phyloP scores from a whole-genome alignment of 1,140 invertebrate genomes.

The Adoxophyes honmai region DNA sequence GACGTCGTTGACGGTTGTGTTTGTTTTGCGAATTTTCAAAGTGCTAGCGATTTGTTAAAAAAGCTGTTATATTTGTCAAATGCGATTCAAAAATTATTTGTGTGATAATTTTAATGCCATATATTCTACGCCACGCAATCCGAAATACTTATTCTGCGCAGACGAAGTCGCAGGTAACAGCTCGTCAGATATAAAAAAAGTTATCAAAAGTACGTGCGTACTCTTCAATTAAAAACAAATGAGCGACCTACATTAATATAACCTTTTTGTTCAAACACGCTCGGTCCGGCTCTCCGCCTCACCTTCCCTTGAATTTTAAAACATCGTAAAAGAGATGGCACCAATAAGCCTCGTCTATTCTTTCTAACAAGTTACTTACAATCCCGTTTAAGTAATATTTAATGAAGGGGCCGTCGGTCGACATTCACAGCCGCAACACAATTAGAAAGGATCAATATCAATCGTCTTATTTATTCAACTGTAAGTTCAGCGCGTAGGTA shows the following conservation, averaged over 20 bases:
- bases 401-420: conserved; percentile 49
- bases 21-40: too few species aligned
- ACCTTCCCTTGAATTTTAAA: conserved; percentile 23
- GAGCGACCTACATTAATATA: neutral
- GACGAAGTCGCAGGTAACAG: too few species aligned
- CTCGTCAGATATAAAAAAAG: too few species aligned
- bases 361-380: conserved; percentile 58
- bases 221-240: neutral
- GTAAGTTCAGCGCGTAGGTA: conserved; percentile 17
- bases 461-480: conserved; percentile 51
- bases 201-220: too few species aligned
- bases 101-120: too few species aligned
- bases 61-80: too few species aligned
- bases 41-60: too few species aligned
- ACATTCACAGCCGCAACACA: conserved; percentile 50
- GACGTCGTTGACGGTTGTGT: too few species aligned
- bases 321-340: conserved; percentile 34
- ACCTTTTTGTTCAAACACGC: conserved; percentile 2
- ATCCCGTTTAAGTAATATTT: conserved; percentile 62
- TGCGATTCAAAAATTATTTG: too few species aligned
- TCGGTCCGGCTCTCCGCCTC: neutral
- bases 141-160: too few species aligned
- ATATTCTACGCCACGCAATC: too few species aligned
- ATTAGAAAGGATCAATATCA: conserved; percentile 70
- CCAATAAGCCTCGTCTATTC: conserved; percentile 38